Percentiles rank a stretch among this genome's conserved stretches.
These are phyloP conservation scores for Lysandra coridon DNA, from an alignment of 2,888 invertebrate genomes.

Conservation along the genomic window DNA sequence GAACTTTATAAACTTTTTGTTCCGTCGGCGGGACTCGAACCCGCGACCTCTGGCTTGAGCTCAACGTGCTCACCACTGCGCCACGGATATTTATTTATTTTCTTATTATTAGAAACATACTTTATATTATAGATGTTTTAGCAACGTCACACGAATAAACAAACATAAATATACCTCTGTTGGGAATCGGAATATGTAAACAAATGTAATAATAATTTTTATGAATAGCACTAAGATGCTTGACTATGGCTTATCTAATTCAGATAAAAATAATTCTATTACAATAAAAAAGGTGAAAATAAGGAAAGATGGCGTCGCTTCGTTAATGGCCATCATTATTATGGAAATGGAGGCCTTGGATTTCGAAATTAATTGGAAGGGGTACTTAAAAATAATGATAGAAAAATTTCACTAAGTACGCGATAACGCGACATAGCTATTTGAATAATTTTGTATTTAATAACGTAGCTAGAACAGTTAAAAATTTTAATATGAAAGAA, in stretches of 20 bases:
- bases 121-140: background rate
- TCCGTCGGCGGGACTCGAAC: too few species aligned
- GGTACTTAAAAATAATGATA: background rate
- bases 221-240: background rate
- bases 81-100: too few species aligned
- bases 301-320: background rate
- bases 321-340: background rate
- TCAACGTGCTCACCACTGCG: too few species aligned
- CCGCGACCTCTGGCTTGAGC: too few species aligned
- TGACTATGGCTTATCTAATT: background rate
- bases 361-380: slow-evolving; percentile 3
- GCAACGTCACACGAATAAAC: background rate
- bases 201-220: background rate
- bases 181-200: background rate
- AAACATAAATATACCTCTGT: slow-evolving; percentile 9
- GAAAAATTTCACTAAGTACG: background rate
- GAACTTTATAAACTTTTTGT: too few species aligned
- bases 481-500: too few species aligned
- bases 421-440: too few species aligned
- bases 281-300: background rate
- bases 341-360: background rate
- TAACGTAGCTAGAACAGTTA: too few species aligned
- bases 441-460: too few species aligned
- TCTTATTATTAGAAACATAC: background rate
- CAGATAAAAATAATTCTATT: slow-evolving; percentile 2